phyloP scores from a whole-genome alignment of 2,888 invertebrate genomes.

The Argyra leucocephala region DNA sequence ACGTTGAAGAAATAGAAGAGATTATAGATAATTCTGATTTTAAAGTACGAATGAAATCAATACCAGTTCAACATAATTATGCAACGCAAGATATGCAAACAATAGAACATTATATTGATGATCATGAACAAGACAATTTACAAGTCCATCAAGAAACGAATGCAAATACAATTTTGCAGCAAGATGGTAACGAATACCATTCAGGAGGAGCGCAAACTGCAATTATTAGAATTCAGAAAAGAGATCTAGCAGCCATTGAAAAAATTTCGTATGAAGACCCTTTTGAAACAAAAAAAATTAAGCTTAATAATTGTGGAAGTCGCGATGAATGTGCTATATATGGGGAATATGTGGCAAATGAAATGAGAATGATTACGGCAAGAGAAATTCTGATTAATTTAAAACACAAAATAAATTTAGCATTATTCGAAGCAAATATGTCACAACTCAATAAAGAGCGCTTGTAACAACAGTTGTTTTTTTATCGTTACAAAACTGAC shows the following conservation, averaged over 20 bases:
- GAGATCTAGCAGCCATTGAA: constrained; percentile 19
- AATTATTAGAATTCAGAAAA: constrained; percentile 22
- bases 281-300: constrained; percentile 10
- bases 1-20: constrained; percentile 39
- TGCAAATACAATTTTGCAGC: background rate
- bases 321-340: constrained; percentile 51
- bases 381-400: constrained; percentile 49
- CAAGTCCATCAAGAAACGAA: background rate
- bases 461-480: background rate
- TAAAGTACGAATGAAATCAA: constrained; percentile 28
- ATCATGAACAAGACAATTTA: background rate
- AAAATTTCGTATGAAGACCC: constrained; percentile 22
- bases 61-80: background rate
- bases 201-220: constrained; percentile 13
- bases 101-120: constrained; percentile 3
- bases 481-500: no score
- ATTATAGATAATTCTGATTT: constrained; percentile 22
- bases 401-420: constrained; percentile 53
- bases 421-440: constrained; percentile 54
- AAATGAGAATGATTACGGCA: constrained; percentile 48
- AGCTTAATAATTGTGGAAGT: constrained; percentile 22
- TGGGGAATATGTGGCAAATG: constrained; percentile 53
- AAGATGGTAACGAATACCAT: background rate
- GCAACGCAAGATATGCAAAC: background rate
- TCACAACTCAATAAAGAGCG: constrained; percentile 44